These are phyloP conservation scores for Lycodopsis pacificus DNA, from an alignment of 2,797 vertebrate genomes.

Conservation along the genomic window DNA sequence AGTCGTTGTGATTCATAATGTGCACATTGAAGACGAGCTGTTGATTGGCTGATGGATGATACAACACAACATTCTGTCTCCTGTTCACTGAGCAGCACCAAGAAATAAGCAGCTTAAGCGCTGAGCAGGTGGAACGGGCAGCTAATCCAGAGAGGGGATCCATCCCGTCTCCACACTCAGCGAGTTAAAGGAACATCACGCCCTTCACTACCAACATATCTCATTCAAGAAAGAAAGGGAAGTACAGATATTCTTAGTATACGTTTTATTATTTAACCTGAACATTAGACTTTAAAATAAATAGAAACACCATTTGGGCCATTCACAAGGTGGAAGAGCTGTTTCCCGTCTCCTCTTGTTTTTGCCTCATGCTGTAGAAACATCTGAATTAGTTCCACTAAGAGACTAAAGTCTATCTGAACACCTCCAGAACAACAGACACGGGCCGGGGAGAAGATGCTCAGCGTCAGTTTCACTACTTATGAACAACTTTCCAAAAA, in stretches of 20 bases:
- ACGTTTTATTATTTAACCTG: not conserved
- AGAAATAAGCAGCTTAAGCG: conserved; percentile 75
- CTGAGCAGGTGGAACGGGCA: conserved; percentile 81
- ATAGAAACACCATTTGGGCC: too few relatives aligned
- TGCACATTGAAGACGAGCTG: not conserved
- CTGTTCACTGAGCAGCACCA: not conserved
- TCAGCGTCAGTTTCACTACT: too few relatives aligned
- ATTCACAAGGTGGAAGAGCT: too few relatives aligned
- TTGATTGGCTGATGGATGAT: too few relatives aligned
- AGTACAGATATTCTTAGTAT: not conserved
- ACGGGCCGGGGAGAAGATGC: too few relatives aligned
- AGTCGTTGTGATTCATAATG: not conserved
- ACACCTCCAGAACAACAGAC: too few relatives aligned
- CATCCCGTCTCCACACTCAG: not conserved
- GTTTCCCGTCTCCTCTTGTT: too few relatives aligned
- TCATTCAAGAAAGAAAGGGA: not conserved
- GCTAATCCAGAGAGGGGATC: conserved; percentile 79
- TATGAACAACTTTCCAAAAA: too few relatives aligned
- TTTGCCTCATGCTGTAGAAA: too few relatives aligned
- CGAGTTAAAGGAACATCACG: conserved; percentile 8
- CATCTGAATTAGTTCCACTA: too few relatives aligned
- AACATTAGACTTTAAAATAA: not conserved
- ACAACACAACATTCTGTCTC: too few relatives aligned
- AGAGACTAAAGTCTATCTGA: too few relatives aligned
- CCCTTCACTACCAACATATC: not conserved